Percentiles rank a stretch among this genome's conserved stretches.
These are phyloP conservation scores for Calyptomena viridis DNA, from an alignment of 2,113 vertebrate genomes.

Conservation along the genomic window DNA sequence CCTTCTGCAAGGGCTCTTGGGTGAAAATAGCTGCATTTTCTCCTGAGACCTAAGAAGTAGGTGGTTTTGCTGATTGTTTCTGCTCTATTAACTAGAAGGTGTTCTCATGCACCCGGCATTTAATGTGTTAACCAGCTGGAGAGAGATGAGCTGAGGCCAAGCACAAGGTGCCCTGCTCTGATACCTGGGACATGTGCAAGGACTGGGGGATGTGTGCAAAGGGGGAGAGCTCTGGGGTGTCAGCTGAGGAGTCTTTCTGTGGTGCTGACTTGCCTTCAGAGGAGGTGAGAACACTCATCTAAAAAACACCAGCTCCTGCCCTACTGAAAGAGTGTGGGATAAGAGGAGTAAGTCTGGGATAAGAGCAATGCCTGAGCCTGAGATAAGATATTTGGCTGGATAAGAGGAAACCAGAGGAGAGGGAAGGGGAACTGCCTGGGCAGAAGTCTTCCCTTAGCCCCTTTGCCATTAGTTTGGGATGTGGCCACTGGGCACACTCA, in stretches of 20 bases:
- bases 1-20: background rate
- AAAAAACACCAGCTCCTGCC: background rate
- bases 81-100: constrained; percentile 19
- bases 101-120: background rate
- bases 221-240: background rate
- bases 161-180: background rate
- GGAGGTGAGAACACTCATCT: background rate
- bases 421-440: background rate
- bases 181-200: background rate
- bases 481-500: background rate
- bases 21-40: background rate
- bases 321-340: background rate
- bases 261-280: background rate
- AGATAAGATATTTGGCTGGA: background rate
- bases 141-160: background rate
- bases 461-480: background rate
- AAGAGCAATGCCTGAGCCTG: background rate
- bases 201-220: background rate
- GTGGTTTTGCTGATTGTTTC: constrained; percentile 10
- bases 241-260: background rate
- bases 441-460: background rate
- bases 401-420: background rate
- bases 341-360: background rate
- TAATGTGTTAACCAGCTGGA: background rate
- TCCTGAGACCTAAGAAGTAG: background rate